Percentiles rank a stretch among this genome's conserved stretches.
phyloP scores from a whole-genome alignment of 2,888 invertebrate species.

The Hemaris fuciformis region DNA sequence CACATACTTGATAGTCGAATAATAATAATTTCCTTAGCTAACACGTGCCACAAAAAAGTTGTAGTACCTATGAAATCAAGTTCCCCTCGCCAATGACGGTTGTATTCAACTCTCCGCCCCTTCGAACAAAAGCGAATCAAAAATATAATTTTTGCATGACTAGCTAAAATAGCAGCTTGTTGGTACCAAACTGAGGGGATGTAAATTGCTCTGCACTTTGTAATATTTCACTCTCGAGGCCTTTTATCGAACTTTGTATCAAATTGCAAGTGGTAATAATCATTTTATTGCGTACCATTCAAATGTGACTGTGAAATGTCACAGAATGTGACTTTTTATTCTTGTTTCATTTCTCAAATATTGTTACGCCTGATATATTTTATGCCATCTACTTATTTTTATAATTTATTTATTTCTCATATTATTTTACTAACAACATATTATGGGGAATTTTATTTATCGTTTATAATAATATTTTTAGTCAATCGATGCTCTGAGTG shows the following conservation, averaged over 20 bases:
- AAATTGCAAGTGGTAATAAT: neutral
- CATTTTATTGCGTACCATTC: neutral
- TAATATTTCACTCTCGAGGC: conserved; percentile 14
- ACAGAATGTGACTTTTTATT: neutral
- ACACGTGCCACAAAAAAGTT: neutral
- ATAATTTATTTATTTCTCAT: too few relatives aligned
- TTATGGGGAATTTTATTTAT: too few relatives aligned
- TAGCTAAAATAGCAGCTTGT: conserved; percentile 15
- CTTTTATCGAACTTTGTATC: neutral
- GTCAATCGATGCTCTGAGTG: too few relatives aligned
- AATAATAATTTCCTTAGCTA: neutral
- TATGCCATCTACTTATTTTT: too few relatives aligned
- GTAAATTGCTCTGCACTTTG: conserved; percentile 12
- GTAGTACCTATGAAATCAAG: conserved; percentile 2
- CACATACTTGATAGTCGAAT: neutral
- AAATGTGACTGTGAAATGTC: neutral
- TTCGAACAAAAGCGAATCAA: conserved; percentile 11
- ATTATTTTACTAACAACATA: too few relatives aligned
- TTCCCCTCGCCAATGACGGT: conserved; percentile 10
- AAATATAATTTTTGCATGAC: conserved; percentile 14
- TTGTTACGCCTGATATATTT: too few relatives aligned
- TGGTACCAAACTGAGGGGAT: conserved; percentile 11
- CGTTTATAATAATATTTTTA: too few relatives aligned
- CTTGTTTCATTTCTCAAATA: neutral
- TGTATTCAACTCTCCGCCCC: conserved; percentile 12